Evolutionary conservation across 2,113 vertebrate genomes (phyloP).

Genomic region (Neopipo cinnamomea): DNA sequence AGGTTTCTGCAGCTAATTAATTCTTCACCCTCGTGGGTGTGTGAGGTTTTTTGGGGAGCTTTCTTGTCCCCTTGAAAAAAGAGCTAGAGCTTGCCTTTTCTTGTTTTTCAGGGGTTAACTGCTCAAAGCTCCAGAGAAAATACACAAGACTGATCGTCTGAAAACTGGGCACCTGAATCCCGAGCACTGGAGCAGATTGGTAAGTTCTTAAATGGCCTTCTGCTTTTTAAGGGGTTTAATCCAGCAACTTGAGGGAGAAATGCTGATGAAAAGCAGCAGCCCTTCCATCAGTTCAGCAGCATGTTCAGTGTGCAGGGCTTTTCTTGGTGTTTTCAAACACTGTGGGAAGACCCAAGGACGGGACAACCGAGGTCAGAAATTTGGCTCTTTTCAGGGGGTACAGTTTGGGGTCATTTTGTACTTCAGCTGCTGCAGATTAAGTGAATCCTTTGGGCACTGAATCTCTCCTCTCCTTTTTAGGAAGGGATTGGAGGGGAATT

Average conservation of each 20-base stretch:
- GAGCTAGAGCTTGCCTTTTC: background rate
- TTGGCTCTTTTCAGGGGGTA: background rate
- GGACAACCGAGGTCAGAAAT: background rate
- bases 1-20: background rate
- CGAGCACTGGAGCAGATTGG: accelerated
- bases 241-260: background rate
- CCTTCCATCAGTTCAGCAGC: background rate
- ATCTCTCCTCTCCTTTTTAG: background rate
- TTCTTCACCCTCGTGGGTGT: background rate
- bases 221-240: background rate
- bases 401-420: background rate
- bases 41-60: background rate
- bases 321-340: background rate
- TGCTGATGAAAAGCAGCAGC: background rate
- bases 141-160: background rate
- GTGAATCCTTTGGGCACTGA: background rate
- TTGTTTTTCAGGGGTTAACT: background rate
- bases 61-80: background rate
- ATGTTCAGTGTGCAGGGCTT: background rate
- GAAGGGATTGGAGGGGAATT: background rate
- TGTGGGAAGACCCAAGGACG: background rate
- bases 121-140: background rate
- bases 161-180: background rate
- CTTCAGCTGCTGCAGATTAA: background rate
- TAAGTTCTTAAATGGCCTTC: background rate